These are phyloP conservation scores for Neuroterus valhalla DNA, from an alignment of 1,140 invertebrate species.

Conservation along the genomic window DNA sequence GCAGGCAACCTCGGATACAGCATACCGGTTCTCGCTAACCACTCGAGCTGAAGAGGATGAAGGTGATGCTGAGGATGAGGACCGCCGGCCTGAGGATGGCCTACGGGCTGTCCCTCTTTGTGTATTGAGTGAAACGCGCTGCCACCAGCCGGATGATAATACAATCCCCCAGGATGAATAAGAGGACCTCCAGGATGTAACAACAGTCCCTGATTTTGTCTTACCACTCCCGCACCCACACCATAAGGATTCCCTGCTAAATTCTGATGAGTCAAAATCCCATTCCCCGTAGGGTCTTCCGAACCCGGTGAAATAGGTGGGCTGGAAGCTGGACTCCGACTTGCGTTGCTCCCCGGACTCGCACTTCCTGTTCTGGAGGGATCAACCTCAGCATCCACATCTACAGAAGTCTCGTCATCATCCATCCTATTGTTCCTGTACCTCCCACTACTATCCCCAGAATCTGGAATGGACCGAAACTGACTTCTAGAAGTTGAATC, in stretches of 20 bases:
- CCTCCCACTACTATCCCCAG: neutral
- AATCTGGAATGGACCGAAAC: conserved; percentile 5
- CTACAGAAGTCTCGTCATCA: conserved; percentile 33
- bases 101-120: conserved; percentile 67
- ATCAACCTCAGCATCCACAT: conserved; percentile 58
- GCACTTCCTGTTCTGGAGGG: conserved; percentile 61
- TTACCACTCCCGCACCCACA: conserved; percentile 53
- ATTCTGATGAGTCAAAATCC: conserved; percentile 44
- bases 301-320: conserved; percentile 71
- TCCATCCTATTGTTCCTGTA: neutral
- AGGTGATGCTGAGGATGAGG: conserved; percentile 75
- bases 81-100: conserved; percentile 62
- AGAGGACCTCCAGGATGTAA: conserved; percentile 67
- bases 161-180: conserved; percentile 67
- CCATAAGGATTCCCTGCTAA: conserved; percentile 55
- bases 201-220: conserved; percentile 66
- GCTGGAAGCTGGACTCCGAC: conserved; percentile 66
- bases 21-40: conserved; percentile 89
- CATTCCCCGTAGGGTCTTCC: conserved; percentile 61
- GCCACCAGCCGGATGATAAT: conserved; percentile 67
- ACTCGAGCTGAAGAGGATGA: conserved; percentile 89
- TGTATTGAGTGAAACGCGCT: conserved; percentile 74
- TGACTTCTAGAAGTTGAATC: neutral
- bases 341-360: conserved; percentile 69
- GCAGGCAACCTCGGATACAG: conserved; percentile 87